Evolutionary conservation across 2,797 vertebrate genomes (phyloP), one percentile per base, ranked within the genome.

Genomic region (Helarctos malayanus): DNA sequence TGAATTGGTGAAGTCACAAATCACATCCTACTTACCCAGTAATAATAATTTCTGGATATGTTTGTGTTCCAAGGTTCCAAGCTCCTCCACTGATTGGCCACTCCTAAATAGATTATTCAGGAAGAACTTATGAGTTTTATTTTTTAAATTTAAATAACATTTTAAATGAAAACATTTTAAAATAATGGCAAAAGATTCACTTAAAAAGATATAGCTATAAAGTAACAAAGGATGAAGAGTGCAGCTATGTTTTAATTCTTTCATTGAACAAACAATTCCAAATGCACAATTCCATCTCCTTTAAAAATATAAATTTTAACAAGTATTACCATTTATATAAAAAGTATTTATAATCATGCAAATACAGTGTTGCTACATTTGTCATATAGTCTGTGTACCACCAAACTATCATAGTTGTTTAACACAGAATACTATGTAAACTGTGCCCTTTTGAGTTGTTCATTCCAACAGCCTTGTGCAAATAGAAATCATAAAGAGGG

Each of bases 31-130:
- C 99, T 99, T 98, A 99, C 99, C 99, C 99, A 95, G 99, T 99
- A 98, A 99, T 99, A 98, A 99, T 99, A 98, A 99, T 99, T 98
- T 99, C 99, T 71, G 99, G 99, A 98, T 99, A 99, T 49, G 99
- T 99, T 97, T 99, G 99, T 54, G 99, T 99, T 94, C 99, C 99
- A 54, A 99, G 98, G 14, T 99, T 99, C 99, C 99, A 99, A 0
- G 99, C 99, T 94, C 99, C 99, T 95, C 99, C 99, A 96, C 97
- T 99, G 94, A 99, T 95, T 52, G 99, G 99, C 99, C 99, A 99
- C 97, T 99, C 99, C 99, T 99, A 98, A 98, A 94, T 14, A 98
- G 11, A 98, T 97, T 35, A 59, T 97, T 15, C 88, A 91, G 63
- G 92, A 71, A 87, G 49, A 95, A 94, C 12, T 82, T 83, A 76